phyloP scores from a whole-genome alignment of 2,797 vertebrate species.

The Myotis pilosus region DNA sequence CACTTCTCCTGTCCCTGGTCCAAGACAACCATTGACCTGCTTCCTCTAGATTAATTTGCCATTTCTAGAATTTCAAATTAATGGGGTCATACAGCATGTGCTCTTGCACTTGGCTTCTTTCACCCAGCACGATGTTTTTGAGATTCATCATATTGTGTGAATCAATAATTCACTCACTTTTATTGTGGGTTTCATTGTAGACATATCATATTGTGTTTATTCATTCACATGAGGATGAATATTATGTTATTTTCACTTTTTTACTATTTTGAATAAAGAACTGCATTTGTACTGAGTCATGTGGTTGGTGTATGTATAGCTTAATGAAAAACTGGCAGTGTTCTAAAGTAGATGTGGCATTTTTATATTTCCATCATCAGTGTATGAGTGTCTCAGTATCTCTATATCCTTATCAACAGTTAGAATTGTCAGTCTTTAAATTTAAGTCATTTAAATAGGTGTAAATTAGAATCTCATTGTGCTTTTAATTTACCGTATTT shows the following conservation, averaged over 20 bases:
- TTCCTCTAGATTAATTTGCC: not conserved
- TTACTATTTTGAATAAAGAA: not conserved
- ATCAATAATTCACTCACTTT: not conserved
- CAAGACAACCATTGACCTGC: not conserved
- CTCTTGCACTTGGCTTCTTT: not conserved
- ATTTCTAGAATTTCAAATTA: not conserved
- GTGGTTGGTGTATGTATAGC: not conserved
- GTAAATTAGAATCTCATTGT: not conserved
- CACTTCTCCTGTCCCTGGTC: not conserved
- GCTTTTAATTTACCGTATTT: constrained; percentile 14
- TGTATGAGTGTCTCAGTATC: not conserved
- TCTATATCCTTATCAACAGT: not conserved
- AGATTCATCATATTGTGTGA: not conserved
- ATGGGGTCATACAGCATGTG: not conserved
- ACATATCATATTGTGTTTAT: not conserved
- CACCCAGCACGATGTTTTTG: not conserved
- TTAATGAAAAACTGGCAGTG: not conserved
- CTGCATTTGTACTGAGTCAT: not conserved
- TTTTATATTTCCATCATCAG: not conserved
- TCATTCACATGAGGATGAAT: not conserved
- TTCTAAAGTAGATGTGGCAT: not conserved
- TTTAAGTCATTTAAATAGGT: not conserved
- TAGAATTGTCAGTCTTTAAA: not conserved
- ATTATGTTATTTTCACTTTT: not conserved
- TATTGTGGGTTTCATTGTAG: not conserved